Evolutionary conservation across 2,113 vertebrate species (phyloP), one percentile per base, ranked within the genome.

Genomic region (Zosterops hypoxanthus): DNA sequence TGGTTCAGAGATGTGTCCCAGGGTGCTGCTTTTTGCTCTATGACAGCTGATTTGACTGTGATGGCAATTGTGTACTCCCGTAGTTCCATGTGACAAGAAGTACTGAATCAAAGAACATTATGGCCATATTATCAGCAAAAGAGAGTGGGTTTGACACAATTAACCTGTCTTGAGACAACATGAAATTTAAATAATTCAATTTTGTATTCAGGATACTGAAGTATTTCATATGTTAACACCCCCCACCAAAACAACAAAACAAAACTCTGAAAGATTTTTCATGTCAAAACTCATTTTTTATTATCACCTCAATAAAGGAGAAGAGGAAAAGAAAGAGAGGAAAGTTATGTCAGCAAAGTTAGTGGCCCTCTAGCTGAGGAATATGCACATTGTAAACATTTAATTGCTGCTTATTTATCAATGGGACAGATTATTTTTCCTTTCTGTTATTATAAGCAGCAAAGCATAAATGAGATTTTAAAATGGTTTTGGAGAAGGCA

Each of bases 61-160:
- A 49, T 33, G 29, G 2, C 9, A 18, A 3, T 16, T 70, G 29
- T 8, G 3, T 49, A 61, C 6, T 12, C 5, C 3, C 44, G 6
- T 1, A 4, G 0, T 61, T 86, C 26, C 2, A 1, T 17, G 39
- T 29, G 33, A 33, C 7, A 6, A 61, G 41, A 78, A 52, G 24
- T 8, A 42, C 11, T 31, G 16, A 44, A 68, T 71, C 19, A 60
- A 60, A 78, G 28, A 79, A 71, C 5, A 8, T 39, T 79, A 11
- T 39, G 61, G 16, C 9, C 9, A 12, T 53, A 25, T 29, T 82
- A 41, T 59, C 12, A 78, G 19, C 5, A 39, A 69, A 90, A 56
- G 2, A 61, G 7, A 7, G 4, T 57, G 11, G 3, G 2, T 56
- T 73, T 5, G 1, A 4, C 34, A 41, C 9, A 64, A 53, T 39